Base-by-base conservation (phyloP, 2,797 vertebrate species). In the Xenopus petersii region DNA sequence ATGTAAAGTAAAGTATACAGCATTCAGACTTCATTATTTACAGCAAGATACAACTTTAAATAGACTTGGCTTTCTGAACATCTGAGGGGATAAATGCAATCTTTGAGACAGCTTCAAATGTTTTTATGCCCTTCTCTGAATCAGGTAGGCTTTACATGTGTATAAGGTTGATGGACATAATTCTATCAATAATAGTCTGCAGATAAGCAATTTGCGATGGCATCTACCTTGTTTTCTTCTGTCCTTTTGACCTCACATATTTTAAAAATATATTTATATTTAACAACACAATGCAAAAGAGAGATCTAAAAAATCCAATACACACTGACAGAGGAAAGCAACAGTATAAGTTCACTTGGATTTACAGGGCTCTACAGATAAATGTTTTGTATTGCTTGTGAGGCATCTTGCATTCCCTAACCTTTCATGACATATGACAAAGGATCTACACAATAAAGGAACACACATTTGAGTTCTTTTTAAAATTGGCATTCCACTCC, bases 401-500 rank as follows among this genome's bases (percentile, higher is more conserved):
- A 36, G 12, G 59, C 60, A 68, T 47, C 64, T 77, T 73, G 70
- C 72, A 68, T 73, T 49, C 54, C 16, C 17, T 56, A 62, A 56
- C 65, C 65, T 62, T 77, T 68, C 56, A 55, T 73, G 65, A 68
- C 65, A 58, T 62, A 62, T 24, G 42, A 68, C 64, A 77, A 73
- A 77, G 54, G 70, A 58, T 42, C 63, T 67, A 61, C 6, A 55
- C 62, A 73, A 77, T 65, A 77, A 77, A 77, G 49, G 24, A 51
- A 64, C 21, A 55, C 12, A 72, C 24, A 67, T 60, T 70, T 60
- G n/a, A 71, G 30, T 66, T 71, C 47, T 67, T 61, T 67, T 60
- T 33, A 63, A 68, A 68, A 77, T 68, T 73, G 75, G 49, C 70
- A 77, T 68, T 73, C 75, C 75, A 73, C 42, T 68, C 56, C 58